These are phyloP conservation scores for Aerospiza tachiro DNA, from an alignment of 2,797 vertebrate genomes.

Conservation along the genomic window DNA sequence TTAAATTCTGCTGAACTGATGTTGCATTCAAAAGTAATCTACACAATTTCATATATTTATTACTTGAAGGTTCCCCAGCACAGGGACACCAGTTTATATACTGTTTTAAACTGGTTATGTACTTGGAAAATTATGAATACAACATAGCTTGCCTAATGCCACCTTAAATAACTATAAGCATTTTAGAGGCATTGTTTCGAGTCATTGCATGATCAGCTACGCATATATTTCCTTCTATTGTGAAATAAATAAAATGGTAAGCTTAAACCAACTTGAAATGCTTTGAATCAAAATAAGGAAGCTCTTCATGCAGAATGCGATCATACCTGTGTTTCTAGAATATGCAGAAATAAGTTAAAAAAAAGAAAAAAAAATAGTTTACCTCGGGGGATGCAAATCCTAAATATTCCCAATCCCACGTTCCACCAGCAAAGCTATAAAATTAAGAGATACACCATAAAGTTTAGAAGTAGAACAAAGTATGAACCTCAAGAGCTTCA, in stretches of 20 bases:
- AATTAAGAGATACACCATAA: conserved; percentile 60
- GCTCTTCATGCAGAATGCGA: conserved; percentile 53
- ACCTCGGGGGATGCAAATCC: conserved; percentile 99
- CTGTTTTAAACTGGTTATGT: neutral
- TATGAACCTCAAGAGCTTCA: neutral
- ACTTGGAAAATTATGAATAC: neutral
- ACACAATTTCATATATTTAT: neutral
- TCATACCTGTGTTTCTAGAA: conserved; percentile 57
- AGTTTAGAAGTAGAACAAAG: conserved; percentile 51
- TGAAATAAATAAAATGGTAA: conserved; percentile 48
- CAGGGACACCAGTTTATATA: neutral
- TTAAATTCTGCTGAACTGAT: neutral
- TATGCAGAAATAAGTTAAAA: conserved; percentile 40
- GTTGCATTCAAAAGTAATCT: neutral
- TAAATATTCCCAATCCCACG: conserved; percentile 99
- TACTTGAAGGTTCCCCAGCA: neutral
- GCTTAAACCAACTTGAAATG: conserved; percentile 29
- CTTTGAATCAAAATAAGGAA: conserved; percentile 30
- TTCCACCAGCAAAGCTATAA: conserved; percentile 96
- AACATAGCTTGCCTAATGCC: neutral
- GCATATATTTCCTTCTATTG: conserved; percentile 70
- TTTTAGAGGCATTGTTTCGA: neutral
- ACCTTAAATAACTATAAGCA: neutral
- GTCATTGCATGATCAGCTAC: neutral
- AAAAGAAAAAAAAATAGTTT: conserved; percentile 67